Evolutionary conservation across 1,140 invertebrate species (phyloP), one percentile per base, ranked within the genome.

Genomic region (Drosophila saltans): DNA sequence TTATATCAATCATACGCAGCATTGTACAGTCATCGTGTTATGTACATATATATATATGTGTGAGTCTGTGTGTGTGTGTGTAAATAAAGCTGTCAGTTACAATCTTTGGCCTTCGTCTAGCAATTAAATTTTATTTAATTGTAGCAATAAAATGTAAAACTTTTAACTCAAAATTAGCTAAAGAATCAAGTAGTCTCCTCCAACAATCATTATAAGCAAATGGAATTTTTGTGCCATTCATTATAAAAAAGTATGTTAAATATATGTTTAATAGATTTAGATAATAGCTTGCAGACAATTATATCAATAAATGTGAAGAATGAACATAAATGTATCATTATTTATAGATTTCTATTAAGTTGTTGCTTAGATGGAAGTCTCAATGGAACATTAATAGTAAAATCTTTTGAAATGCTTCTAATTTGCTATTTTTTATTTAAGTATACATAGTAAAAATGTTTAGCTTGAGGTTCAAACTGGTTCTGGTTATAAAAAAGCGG

Each of bases 1-100:
- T 69, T 71, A 62, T 74, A 80, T 80, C 78, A 70, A 80, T 80
- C 67, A 80, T 73, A 64, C 75, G 78, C 78, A 80, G 67, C 36
- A 28, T 30, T 26, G 21, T 63, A 30, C 48, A 24, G 24, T 58
- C 26, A 45, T 60, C 43, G 21, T 39, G 21, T 39, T 59, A 9
- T 24, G 3, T 33, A 26, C 5, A 45, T n/a, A 60, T 67, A 24
- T 55, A 67, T 55, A 67, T 41, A 21, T 59, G 28, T 45, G 5
- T 45, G 16, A 5, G 8, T n/a, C 3, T 48, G 8, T 48, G 16
- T 5, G 5, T 10, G 1, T 45, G 7, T 45, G 21, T 24, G 21
- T 48, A 77, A 65, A 70, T 70, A 65, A 40, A 60, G 40, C 60
- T 77, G 74, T 65, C 75, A 66, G 57, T 39, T 62, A 41, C 73